phyloP scores from a whole-genome alignment of 1,140 invertebrate genomes.

The Leptoteleia sp. region DNA sequence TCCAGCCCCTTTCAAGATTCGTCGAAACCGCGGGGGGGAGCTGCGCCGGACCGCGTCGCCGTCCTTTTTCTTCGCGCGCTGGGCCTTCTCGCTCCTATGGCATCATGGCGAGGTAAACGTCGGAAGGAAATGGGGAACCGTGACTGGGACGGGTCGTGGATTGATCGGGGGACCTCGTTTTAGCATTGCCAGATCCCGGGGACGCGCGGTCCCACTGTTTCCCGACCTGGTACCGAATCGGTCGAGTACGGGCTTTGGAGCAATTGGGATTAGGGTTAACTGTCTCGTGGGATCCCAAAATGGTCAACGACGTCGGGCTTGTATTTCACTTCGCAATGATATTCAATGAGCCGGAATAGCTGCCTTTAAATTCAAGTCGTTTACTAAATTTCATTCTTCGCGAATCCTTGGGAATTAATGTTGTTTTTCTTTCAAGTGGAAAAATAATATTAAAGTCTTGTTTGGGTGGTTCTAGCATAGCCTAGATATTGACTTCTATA shows the following conservation, averaged over 20 bases:
- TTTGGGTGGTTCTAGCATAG: too few species aligned
- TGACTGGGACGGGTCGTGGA: slow-evolving; percentile 27
- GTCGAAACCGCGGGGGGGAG: slow-evolving; percentile 52
- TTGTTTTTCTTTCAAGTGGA: too few species aligned
- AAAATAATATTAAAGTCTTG: too few species aligned
- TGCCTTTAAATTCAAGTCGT: neutral
- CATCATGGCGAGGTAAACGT: slow-evolving; percentile 42
- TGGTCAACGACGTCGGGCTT: slow-evolving; percentile 8
- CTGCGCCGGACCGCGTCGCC: too few species aligned
- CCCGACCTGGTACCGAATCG: too few species aligned
- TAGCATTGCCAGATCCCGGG: slow-evolving; percentile 19
- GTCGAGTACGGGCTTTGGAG: slow-evolving; percentile 24
- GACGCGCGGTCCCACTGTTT: slow-evolving; percentile 2
- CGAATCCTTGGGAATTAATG: too few species aligned
- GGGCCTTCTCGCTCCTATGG: too few species aligned
- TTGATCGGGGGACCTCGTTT: slow-evolving; percentile 47
- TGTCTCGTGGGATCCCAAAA: slow-evolving; percentile 10
- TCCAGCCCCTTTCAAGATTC: slow-evolving; percentile 61
- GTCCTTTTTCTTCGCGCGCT: slow-evolving; percentile 33
- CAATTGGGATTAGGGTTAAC: slow-evolving; percentile 40
- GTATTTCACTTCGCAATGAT: slow-evolving; percentile 10
- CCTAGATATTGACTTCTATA: too few species aligned
- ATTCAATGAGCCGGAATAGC: slow-evolving; percentile 32
- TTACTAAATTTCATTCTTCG: too few species aligned
- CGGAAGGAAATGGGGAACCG: slow-evolving; percentile 34